A percentile compares a stretch with the other conserved stretches of the same genome.
Evolutionary conservation across 2,888 invertebrate genomes (phyloP).

Genomic region (Beris morrisii): DNA sequence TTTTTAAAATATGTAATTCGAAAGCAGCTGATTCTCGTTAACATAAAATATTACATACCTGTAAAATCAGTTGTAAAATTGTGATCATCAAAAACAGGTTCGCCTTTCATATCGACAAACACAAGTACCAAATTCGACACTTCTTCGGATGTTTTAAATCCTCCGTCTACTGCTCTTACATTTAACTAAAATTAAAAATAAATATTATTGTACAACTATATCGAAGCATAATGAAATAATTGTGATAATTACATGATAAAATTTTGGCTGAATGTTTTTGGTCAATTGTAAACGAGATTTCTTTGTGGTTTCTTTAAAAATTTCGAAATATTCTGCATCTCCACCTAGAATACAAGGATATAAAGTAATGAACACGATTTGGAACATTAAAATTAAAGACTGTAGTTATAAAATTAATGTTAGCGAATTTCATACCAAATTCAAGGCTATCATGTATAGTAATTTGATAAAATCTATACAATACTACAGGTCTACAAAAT

Average conservation of each 20-base stretch:
- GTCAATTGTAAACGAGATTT: conserved; percentile 41
- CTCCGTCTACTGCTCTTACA: conserved; percentile 59
- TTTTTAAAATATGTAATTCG: too few relatives aligned
- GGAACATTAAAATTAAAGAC: too few relatives aligned
- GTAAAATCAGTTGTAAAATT: conserved; percentile 43
- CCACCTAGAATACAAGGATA: conserved; percentile 36
- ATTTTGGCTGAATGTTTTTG: conserved; percentile 36
- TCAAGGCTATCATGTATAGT: too few relatives aligned
- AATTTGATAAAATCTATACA: too few relatives aligned
- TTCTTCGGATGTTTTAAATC: conserved; percentile 40
- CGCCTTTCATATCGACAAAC: conserved; percentile 58
- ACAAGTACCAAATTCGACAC: conserved; percentile 51
- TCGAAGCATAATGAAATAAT: background rate
- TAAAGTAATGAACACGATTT: too few relatives aligned
- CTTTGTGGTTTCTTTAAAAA: conserved; percentile 41
- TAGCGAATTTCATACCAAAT: too few relatives aligned
- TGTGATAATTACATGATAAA: conserved; percentile 41
- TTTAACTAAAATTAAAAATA: conserved; percentile 52
- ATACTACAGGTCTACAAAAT: too few relatives aligned
- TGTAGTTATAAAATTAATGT: too few relatives aligned
- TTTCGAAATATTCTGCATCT: conserved; percentile 41
- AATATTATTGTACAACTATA: conserved; percentile 11
- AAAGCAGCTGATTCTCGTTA: too few relatives aligned
- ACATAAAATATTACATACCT: conserved; percentile 38
- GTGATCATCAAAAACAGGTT: conserved; percentile 54